Base-by-base conservation (phyloP, 2,888 invertebrate genomes). In the Lysandra coridon region DNA sequence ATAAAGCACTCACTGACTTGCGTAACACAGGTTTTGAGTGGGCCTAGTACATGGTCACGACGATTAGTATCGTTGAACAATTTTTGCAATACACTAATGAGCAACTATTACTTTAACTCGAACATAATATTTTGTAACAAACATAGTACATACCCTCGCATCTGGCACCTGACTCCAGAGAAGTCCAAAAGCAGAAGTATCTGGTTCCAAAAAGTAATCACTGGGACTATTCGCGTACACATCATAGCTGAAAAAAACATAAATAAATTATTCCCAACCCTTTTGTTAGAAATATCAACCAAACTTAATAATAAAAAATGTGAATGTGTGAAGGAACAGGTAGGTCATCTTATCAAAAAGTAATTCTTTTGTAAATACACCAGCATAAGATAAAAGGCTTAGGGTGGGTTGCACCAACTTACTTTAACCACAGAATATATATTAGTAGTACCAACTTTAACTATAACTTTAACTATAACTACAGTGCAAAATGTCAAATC, bases 121-220 rank as follows among this genome's bases (percentile, higher is more conserved):
- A 49, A 49, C 44, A 44, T 2, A 44, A 0, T 44, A 44, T 10
- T 44, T 44, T 10, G 5, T 40, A 40, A 40, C 44, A 44, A 44
- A 44, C 44, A 44, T 44, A 44, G 10, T 44, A 85, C 88, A 83
- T 85, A 94, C 94, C 84, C 93, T 89, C 5, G 92, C 88, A 85
- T 92, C 88, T 78, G 94, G 94, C 1, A 94, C 89, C 85, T 93
- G 94, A 80, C 91, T 92, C 94, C 93, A 94, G 64, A 94, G 81
- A 40, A 94, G 83, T 37, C 91, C 87, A 30, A 90, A 85, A 0
- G 91, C 80, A 4, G 93, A 91, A 0, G 89, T 89, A 79, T 93
- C 93, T 60, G 93, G 92, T 75, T 92, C 93, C 83, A 89, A 84
- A 57, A 90, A 83, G 79, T 92, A 90, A 49, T 86, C 88, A 78